These are phyloP conservation scores for Brachystomella parvula DNA, from an alignment of 1,140 invertebrate genomes.

Conservation along the genomic window DNA sequence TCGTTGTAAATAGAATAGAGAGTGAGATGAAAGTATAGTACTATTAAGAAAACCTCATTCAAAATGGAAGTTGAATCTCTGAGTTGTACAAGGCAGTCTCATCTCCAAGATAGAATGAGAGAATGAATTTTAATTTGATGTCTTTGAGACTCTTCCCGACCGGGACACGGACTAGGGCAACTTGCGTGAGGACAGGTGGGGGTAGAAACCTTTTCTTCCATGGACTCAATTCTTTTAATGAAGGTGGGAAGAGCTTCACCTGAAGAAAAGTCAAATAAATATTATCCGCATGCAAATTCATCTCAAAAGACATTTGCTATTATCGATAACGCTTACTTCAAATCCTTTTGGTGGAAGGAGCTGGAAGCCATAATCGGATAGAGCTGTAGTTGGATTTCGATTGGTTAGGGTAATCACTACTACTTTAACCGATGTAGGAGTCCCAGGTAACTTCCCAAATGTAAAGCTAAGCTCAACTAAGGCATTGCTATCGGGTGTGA, in stretches of 20 bases:
- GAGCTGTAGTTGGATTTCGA: constrained; percentile 1
- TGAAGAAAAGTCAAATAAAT: constrained; percentile 12
- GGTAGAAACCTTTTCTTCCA: constrained; percentile 36
- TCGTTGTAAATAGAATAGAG: too few relatives aligned
- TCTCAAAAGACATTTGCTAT: background rate
- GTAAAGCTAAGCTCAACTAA: constrained; percentile 23
- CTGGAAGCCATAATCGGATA: constrained; percentile 35
- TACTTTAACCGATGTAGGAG: constrained; percentile 18
- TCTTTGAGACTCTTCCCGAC: background rate
- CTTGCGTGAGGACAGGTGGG: constrained; percentile 34
- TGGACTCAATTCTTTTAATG: constrained; percentile 30
- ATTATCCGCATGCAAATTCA: background rate
- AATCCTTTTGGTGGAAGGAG: constrained; percentile 36
- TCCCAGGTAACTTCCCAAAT: constrained; percentile 25
- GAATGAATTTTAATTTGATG: constrained; percentile 29
- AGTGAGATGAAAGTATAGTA: background rate
- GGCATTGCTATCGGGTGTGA: constrained; percentile 1
- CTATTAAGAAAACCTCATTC: background rate
- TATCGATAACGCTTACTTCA: constrained; percentile 17
- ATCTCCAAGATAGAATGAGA: constrained; percentile 32
- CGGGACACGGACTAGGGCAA: constrained; percentile 25
- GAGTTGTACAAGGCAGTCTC: constrained; percentile 32
- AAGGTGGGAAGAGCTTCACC: constrained; percentile 33
- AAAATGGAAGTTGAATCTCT: constrained; percentile 26
- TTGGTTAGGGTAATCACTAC: constrained; percentile 30